Base-by-base conservation (phyloP, 2,888 invertebrate species). In the Troides aeacus region DNA sequence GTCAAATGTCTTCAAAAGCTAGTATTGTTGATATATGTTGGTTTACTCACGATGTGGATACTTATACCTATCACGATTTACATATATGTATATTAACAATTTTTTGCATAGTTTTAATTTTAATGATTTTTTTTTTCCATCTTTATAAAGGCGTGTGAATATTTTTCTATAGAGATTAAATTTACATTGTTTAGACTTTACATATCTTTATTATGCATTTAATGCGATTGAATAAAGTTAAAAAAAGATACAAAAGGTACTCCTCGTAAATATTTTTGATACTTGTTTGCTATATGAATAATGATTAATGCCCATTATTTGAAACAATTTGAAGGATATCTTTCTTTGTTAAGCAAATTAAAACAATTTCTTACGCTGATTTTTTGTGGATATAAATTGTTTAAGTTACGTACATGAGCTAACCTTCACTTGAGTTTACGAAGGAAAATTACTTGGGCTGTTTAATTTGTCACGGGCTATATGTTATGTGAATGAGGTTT, bases 391-490 rank as follows among this genome's bases (percentile, higher is more conserved):
- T 17, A 50, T 17, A 50, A 50, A 50, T 15, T 39, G 39, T 39
- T 39, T 39, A 50, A 50, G 5, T 50, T 50, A 18, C 50, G 50
- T 50, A 18, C 18, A 17, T 50, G 50, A 50, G 5, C 50, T 50
- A 18, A 50, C 50, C 50, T 50, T 50, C 50, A 50, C 50, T 50
- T 50, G 12, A 50, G 39, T 10, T 39, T 39, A 17, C n/a, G 53
- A 53, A 53, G 57, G 21, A 57, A 57, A 57, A 57, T 57, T 36
- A 60, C 6, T 63, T 24, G 17, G 50, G 64, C 64, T 68, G 59
- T 57, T 64, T 39, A 59, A 68, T 68, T 68, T 64, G 46, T 64
- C 60, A 68, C 68, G 59, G 60, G 21, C n/a, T 42, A 57, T 67
- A 57, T 59, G 59, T 59, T 62, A 30, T 23, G n/a, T 36, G 18